phyloP scores from a whole-genome alignment of 2,113 vertebrate species.

The Chroicocephalus ridibundus region DNA sequence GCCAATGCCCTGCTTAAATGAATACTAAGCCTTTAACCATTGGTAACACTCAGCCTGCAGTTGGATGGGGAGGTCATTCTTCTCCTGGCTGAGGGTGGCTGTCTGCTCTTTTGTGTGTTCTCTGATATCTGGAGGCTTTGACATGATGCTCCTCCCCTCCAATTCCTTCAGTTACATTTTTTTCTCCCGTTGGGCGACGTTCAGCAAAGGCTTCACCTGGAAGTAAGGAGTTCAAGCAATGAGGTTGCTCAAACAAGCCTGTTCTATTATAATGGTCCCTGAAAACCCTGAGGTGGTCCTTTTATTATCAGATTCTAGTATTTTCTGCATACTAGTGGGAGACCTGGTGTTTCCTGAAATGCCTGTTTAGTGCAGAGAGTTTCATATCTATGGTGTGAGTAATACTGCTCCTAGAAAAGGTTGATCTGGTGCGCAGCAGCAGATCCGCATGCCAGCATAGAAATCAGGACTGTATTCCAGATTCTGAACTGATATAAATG shows the following conservation, averaged over 20 bases:
- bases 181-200: slow-evolving; percentile 19
- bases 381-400: neutral
- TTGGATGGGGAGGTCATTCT: slow-evolving; percentile 35
- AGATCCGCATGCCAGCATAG: neutral
- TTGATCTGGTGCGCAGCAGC: neutral
- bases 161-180: slow-evolving; percentile 49
- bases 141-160: slow-evolving; percentile 8
- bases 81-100: slow-evolving; percentile 42
- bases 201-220: slow-evolving; percentile 49
- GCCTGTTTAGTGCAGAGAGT: neutral
- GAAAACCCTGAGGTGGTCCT: neutral
- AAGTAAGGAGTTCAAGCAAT: neutral
- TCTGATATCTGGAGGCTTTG: slow-evolving; percentile 17
- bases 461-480: neutral
- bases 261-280: neutral
- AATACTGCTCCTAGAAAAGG: neutral
- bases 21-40: neutral
- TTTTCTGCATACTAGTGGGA: slow-evolving; percentile 20
- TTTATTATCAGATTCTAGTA: neutral
- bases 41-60: slow-evolving; percentile 7
- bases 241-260: neutral
- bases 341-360: slow-evolving; percentile 27
- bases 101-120: slow-evolving; percentile 10
- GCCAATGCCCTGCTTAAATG: neutral
- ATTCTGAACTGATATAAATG: neutral